phyloP scores from a whole-genome alignment of 2,888 invertebrate genomes.

The Agelastica alni region DNA sequence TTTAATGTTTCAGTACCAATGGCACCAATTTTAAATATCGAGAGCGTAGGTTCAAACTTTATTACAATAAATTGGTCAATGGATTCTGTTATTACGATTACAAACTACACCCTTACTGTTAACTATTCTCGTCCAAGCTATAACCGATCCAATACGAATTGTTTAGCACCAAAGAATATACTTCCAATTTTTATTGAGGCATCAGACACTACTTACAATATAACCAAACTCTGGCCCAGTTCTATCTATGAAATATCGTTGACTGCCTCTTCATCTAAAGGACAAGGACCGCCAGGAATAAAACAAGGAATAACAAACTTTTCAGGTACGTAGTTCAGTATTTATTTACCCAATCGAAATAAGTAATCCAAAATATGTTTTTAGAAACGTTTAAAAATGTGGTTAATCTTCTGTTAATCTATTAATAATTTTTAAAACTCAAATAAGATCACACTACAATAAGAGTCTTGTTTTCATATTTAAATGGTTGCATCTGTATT shows the following conservation, averaged over 20 bases:
- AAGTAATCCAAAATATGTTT: too few relatives aligned
- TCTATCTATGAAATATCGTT: slow-evolving; percentile 7
- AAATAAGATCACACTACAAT: too few relatives aligned
- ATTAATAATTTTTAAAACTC: too few relatives aligned
- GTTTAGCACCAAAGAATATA: not conserved
- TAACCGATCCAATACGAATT: not conserved
- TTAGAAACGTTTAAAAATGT: too few relatives aligned
- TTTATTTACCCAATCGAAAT: too few relatives aligned
- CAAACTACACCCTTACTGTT: not conserved
- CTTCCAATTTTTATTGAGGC: not conserved
- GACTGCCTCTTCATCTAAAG: not conserved
- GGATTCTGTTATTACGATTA: not conserved
- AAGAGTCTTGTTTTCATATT: too few relatives aligned
- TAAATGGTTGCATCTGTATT: too few relatives aligned
- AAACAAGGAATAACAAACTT: not conserved
- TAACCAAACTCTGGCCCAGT: not conserved
- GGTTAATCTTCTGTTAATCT: too few relatives aligned
- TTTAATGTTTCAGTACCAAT: slow-evolving; percentile 10
- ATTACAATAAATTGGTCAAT: not conserved
- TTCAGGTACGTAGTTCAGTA: slow-evolving; percentile 6
- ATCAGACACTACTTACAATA: not conserved
- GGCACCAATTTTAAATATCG: not conserved
- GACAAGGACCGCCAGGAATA: slow-evolving; percentile 1
- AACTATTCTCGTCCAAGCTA: not conserved
- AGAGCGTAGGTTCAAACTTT: not conserved